Conservation (phyloP, 1,140 invertebrate genomes). For the Drosophila pandora region DNA sequence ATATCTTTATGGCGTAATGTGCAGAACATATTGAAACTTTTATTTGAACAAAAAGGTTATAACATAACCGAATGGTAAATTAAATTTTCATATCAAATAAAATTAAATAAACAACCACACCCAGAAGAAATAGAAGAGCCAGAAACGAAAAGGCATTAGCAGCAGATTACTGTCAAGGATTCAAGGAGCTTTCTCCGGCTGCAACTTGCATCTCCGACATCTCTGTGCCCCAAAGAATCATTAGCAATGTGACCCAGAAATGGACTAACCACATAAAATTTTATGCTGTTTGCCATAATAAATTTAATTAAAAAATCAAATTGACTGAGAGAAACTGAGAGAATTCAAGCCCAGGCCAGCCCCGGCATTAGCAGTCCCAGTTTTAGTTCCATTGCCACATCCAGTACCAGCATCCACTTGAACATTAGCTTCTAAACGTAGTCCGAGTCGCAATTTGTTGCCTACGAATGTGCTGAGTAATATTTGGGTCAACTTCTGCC, state of each 20-base stretch:
- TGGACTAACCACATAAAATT: conserved; percentile 71
- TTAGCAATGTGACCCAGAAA: conserved; percentile 75
- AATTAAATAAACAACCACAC: conserved; percentile 61
- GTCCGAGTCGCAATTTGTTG: conserved; percentile 27
- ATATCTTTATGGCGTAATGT: background rate
- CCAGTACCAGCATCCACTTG: conserved; percentile 34
- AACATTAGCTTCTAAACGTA: conserved; percentile 40
- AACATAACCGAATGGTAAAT: conserved; percentile 42
- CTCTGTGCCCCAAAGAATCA: conserved; percentile 41
- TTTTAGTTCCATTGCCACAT: background rate
- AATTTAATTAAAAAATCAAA: conserved; percentile 73
- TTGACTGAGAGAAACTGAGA: conserved; percentile 32
- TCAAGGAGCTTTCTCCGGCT: conserved; percentile 26
- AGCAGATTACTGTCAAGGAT: conserved; percentile 57
- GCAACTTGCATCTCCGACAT: conserved; percentile 25
- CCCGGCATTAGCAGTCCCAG: background rate
- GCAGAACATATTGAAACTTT: conserved; percentile 18
- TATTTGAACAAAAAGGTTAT: conserved; percentile 27
- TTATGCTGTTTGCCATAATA: conserved; percentile 72
- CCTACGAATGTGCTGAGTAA: conserved; percentile 49
- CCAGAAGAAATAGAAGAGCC: conserved; percentile 7
- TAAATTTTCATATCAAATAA: conserved; percentile 57
- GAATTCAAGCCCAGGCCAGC: background rate
- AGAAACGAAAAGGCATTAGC: conserved; percentile 59
- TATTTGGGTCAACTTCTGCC: conserved; percentile 51